phyloP scores from a whole-genome alignment of 2,888 invertebrate species.

The Erynnis tages region DNA sequence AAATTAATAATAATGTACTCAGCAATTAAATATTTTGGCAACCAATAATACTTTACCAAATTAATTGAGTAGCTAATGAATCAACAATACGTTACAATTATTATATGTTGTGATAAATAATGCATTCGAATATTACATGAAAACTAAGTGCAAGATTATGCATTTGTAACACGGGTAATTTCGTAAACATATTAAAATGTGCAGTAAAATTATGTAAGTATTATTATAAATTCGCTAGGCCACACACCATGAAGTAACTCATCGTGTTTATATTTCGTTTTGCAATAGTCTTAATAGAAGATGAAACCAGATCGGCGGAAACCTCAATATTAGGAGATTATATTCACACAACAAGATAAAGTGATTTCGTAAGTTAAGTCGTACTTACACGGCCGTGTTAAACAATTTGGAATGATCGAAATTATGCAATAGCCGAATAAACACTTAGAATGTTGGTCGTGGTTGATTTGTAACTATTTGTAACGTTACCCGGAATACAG shows the following conservation, averaged over 20 bases:
- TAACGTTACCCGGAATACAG: constrained; percentile 46
- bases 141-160: not conserved
- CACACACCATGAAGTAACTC: not conserved
- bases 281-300: constrained; percentile 5
- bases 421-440: constrained; percentile 45
- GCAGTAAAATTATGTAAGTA: not conserved
- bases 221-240: constrained; percentile 15
- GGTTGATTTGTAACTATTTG: constrained; percentile 36
- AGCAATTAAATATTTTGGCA: no score
- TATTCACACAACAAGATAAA: constrained; percentile 40
- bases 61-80: no score
- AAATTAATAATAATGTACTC: no score
- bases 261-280: constrained; percentile 2
- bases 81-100: no score
- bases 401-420: constrained; percentile 47
- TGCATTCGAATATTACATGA: not conserved
- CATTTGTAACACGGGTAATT: constrained; percentile 6
- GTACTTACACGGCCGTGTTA: constrained; percentile 36
- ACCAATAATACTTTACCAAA: no score
- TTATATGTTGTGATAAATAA: not conserved
- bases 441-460: constrained; percentile 42
- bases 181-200: not conserved
- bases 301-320: constrained; percentile 14
- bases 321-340: constrained; percentile 36
- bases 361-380: constrained; percentile 45